Percentiles rank a stretch among this genome's conserved stretches.
phyloP scores from a whole-genome alignment of 1,140 invertebrate species.

The Pseudomyrmex gracilis region DNA sequence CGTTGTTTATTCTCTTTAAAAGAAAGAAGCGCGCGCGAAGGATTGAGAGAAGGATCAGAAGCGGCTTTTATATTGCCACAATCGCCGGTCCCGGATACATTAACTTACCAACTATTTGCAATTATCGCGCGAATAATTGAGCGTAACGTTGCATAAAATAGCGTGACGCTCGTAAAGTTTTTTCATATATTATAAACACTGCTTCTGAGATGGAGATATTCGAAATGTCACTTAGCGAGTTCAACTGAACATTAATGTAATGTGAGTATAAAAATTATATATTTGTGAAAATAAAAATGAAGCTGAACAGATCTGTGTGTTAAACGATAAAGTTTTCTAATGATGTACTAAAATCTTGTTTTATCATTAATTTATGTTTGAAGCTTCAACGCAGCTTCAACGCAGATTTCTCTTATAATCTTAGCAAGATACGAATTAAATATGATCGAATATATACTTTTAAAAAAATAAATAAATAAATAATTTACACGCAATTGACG shows the following conservation, averaged over 20 bases:
- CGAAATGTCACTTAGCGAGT: slow-evolving; percentile 24
- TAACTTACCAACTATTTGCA: slow-evolving; percentile 11
- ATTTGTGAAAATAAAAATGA: too few species aligned
- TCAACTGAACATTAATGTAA: neutral
- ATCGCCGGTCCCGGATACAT: slow-evolving; percentile 40
- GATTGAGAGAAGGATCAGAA: slow-evolving; percentile 41
- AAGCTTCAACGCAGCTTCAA: too few species aligned
- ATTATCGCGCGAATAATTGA: slow-evolving; percentile 28
- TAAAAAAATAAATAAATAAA: neutral
- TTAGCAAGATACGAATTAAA: too few species aligned
- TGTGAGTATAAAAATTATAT: neutral
- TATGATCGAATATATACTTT: too few species aligned
- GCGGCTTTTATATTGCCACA: slow-evolving; percentile 46
- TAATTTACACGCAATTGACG: slow-evolving; percentile 34
- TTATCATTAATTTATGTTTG: neutral
- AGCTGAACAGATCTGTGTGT: too few species aligned
- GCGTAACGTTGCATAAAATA: slow-evolving; percentile 17
- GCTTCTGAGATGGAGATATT: slow-evolving; percentile 14
- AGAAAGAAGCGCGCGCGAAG: slow-evolving; percentile 24
- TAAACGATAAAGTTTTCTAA: too few species aligned
- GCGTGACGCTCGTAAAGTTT: neutral
- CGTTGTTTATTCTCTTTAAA: slow-evolving; percentile 39
- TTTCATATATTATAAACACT: slow-evolving; percentile 5
- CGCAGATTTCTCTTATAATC: too few species aligned
- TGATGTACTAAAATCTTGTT: too few species aligned